phyloP scores from a whole-genome alignment of 2,797 vertebrate species.

The Aulostomus chinensis region DNA sequence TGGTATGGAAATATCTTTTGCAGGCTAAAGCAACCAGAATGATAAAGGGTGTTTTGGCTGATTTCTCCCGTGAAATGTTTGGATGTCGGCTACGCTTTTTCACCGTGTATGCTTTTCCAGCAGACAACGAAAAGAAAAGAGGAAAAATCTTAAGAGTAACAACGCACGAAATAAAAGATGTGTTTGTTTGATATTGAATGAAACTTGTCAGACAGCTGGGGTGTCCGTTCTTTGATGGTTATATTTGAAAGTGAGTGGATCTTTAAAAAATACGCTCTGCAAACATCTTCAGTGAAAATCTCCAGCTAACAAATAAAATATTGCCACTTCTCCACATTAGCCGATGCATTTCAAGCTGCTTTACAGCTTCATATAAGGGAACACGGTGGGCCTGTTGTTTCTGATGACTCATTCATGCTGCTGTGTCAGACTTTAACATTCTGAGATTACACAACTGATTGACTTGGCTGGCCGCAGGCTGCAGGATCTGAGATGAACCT shows the following conservation, averaged over 20 bases:
- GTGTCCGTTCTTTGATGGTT: conserved; percentile 27
- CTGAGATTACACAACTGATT: conserved; percentile 66
- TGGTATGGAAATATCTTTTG: conserved; percentile 62
- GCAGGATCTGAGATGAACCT: conserved; percentile 53
- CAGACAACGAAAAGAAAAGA: too few species aligned
- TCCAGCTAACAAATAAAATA: too few species aligned
- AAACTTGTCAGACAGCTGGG: neutral
- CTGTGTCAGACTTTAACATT: conserved; percentile 54
- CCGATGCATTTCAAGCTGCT: conserved; percentile 16
- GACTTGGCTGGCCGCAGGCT: conserved; percentile 60
- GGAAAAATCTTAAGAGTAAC: too few species aligned
- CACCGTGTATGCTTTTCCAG: too few species aligned
- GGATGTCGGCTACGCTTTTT: neutral
- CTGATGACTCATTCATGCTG: conserved; percentile 24
- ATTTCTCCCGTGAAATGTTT: conserved; percentile 20
- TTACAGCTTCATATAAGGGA: conserved; percentile 29
- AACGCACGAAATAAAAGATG: too few species aligned
- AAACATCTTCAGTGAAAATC: too few species aligned
- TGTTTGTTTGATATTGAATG: too few species aligned
- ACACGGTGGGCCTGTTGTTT: conserved; percentile 15
- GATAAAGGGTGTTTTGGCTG: conserved; percentile 33
- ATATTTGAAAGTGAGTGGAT: conserved; percentile 27
- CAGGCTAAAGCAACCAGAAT: conserved; percentile 40
- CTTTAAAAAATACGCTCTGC: too few species aligned
- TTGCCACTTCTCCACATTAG: neutral